A percentile compares a stretch with the other conserved stretches of the same genome.
phyloP scores from a whole-genome alignment of 2,113 vertebrate species.

The Labeo catla region DNA sequence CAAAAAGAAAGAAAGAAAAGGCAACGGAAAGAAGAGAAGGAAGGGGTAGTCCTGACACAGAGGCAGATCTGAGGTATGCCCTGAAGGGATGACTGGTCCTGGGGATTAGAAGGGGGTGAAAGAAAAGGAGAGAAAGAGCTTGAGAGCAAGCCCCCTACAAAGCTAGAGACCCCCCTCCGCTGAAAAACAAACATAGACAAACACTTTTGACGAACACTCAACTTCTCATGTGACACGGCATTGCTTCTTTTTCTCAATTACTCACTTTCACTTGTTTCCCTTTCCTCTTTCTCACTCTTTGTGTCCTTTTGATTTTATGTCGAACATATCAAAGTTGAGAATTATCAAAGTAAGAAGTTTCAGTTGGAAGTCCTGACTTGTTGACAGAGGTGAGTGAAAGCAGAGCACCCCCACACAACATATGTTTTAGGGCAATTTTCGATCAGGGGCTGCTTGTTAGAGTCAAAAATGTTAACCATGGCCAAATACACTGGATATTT shows the following conservation, averaged over 20 bases:
- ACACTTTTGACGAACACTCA: conserved; percentile 85
- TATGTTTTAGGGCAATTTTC: neutral
- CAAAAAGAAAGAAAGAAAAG: conserved; percentile 72
- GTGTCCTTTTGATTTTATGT: conserved; percentile 86
- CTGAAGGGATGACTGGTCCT: conserved; percentile 98
- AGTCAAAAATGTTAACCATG: conserved; percentile 30
- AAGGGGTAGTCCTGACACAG: conserved; percentile 69
- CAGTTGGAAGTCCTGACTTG: conserved; percentile 84
- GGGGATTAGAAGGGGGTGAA: conserved; percentile 85
- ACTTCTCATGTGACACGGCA: conserved; percentile 79
- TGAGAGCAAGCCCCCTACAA: conserved; percentile 69
- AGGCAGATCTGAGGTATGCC: conserved; percentile 99
- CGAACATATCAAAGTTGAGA: conserved; percentile 95
- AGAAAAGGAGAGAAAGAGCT: conserved; percentile 26
- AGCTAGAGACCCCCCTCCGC: conserved; percentile 88
- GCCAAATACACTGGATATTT: neutral
- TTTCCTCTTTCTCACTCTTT: conserved; percentile 59
- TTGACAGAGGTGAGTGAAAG: conserved; percentile 71
- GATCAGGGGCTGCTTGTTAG: neutral
- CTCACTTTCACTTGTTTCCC: conserved; percentile 62
- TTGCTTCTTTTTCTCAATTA: conserved; percentile 37
- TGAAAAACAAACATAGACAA: conserved; percentile 94
- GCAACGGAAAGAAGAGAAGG: conserved; percentile 16
- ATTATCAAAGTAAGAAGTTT: conserved; percentile 96
- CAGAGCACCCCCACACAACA: neutral